These are phyloP conservation scores for Trichogramma dendrolimi DNA, from an alignment of 2,888 invertebrate species.

Conservation along the genomic window DNA sequence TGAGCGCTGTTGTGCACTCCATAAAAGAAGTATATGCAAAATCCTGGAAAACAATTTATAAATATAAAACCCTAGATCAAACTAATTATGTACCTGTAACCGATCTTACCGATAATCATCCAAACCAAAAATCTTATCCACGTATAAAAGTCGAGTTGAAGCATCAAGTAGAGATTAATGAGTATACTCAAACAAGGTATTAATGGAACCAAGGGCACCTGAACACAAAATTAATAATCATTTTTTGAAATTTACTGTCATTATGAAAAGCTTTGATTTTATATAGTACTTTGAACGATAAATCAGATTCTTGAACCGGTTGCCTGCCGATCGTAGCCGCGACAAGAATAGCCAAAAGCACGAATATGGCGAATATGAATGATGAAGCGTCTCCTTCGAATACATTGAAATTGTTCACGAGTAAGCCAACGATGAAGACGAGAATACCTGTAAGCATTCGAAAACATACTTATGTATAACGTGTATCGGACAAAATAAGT, in stretches of 20 bases:
- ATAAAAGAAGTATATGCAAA: constrained; percentile 80
- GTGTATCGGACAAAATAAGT: background rate
- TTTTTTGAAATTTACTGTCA: background rate
- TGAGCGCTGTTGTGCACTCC: constrained; percentile 75
- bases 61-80: constrained; percentile 5
- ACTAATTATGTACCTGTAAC: background rate
- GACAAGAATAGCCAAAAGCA: constrained; percentile 53
- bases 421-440: constrained; percentile 56
- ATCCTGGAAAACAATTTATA: constrained; percentile 57
- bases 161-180: constrained; percentile 87
- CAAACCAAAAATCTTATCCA: constrained; percentile 87
- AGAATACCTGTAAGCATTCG: constrained; percentile 54
- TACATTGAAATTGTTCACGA: constrained; percentile 49
- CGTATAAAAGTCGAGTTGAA: constrained; percentile 77
- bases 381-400: constrained; percentile 41
- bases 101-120: constrained; percentile 69
- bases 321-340: constrained; percentile 66
- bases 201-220: constrained; percentile 80
- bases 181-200: constrained; percentile 81
- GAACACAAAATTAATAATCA: background rate
- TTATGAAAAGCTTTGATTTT: background rate
- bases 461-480: background rate
- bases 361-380: constrained; percentile 34
- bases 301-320: constrained; percentile 59
- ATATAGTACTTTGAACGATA: constrained; percentile 66